Evolutionary conservation across 2,888 invertebrate species (phyloP), one percentile per base, ranked within the genome.

Genomic region (Minunthozetes semirufus): DNA sequence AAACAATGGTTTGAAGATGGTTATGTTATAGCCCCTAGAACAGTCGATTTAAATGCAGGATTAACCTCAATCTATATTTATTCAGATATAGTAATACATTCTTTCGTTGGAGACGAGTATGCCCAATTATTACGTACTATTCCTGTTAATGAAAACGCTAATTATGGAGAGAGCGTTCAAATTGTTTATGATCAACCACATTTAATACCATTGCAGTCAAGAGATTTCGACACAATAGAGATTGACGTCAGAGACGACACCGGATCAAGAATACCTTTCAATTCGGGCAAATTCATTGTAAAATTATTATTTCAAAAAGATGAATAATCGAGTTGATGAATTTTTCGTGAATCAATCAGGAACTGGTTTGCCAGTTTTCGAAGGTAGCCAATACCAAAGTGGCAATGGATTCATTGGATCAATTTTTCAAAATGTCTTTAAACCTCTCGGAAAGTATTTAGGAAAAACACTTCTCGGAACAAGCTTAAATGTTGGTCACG

Each of bases 161-260:
- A 5, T 33, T 33, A 8, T 3, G 61, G 61, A 9, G 74, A 61
- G 4, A 72, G 53, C 1, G 53, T 42, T 2, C 46, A 75, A 0
- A 75, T 50, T 25, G n/a, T 5, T 0, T 38, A 74, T 66, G 66
- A 61, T 72, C 29, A 73, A 19, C 38, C 63, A 29, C 75, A 63
- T n/a, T 72, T 74, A 38, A 76, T 76, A 15, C 42, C 72, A 63
- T 59, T 70, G 4, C 56, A 76, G 17, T 1, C 50, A n/a, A n/a
- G 74, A 3, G 42, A 27, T 3, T 77, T 77, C 72, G 74, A 76
- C 19, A 68, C 72, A 0, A 72, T 76, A 15, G 61, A 70, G 38
- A 70, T 74, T 2, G 68, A 63, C 50, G 38, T 77, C 9, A 56
- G 59, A 33, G 27, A 63, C 15, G 75, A 74, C 42, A 66, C 63